Percentiles rank a stretch among this genome's conserved stretches.
Evolutionary conservation across 2,797 vertebrate species (phyloP).

Genomic region (Molossus molossus): DNA sequence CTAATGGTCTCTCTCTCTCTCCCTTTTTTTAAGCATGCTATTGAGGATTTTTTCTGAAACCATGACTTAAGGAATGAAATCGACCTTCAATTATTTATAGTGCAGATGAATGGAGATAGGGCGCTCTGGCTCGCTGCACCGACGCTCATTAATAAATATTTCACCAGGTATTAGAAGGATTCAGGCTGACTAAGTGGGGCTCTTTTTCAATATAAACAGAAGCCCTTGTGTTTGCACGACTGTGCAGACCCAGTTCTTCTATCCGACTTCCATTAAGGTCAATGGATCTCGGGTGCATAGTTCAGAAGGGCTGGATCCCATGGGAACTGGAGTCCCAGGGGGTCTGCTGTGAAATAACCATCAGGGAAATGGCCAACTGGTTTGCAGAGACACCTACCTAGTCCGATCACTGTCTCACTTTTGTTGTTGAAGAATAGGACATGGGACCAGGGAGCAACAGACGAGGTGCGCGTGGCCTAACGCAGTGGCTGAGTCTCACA

Average conservation of each 20-base stretch:
- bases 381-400: slow-evolving; percentile 72
- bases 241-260: slow-evolving; percentile 39
- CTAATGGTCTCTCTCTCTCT: neutral
- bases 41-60: slow-evolving; percentile 40
- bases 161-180: slow-evolving; percentile 79
- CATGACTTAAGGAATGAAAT: slow-evolving; percentile 75
- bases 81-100: slow-evolving; percentile 83
- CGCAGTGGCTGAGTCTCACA: neutral
- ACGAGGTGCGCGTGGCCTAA: neutral
- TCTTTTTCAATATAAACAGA: slow-evolving; percentile 79
- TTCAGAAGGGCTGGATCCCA: slow-evolving; percentile 38
- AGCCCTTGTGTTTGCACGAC: slow-evolving; percentile 64
- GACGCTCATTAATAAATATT: slow-evolving; percentile 81
- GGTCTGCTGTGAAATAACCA: slow-evolving; percentile 71
- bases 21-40: neutral
- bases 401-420: slow-evolving; percentile 71
- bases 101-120: slow-evolving; percentile 83
- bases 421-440: slow-evolving; percentile 43
- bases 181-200: slow-evolving; percentile 75
- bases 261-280: slow-evolving; percentile 75
- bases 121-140: slow-evolving; percentile 64
- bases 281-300: slow-evolving; percentile 70
- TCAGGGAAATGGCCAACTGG: slow-evolving; percentile 74
- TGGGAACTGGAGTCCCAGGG: slow-evolving; percentile 56
- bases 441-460: neutral